Evolutionary conservation across 2,888 invertebrate species (phyloP), one percentile per base, ranked within the genome.

Genomic region (Iphiclides podalirius): DNA sequence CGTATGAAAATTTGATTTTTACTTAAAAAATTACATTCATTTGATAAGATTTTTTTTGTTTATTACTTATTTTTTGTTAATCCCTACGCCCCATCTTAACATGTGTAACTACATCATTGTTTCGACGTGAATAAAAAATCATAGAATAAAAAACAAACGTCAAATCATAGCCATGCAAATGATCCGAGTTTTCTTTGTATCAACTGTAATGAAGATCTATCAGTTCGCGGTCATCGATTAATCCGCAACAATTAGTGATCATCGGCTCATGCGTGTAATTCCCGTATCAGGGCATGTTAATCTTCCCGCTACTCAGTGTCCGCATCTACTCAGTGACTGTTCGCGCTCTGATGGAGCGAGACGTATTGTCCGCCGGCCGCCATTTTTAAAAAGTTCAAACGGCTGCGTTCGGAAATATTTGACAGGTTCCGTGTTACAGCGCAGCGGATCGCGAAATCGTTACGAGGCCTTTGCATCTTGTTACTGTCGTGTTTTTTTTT

Each of bases 341-440:
- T 67, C 63, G 76, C 73, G 70, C 75, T 70, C 64, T 67, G 75
- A 33, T 66, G 61, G 61, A 66, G 79, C 64, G 70, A 62, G 74
- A 74, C 84, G 83, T 71, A 57, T 53, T 52, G 51, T 48, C 55
- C 36, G 57, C 42, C 52, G 52, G 43, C 55, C 54, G 66, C 67
- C 63, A 69, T 75, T 60, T 70, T 59, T 14, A 55, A 63, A 54
- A 55, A 50, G 26, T 40, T 13, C 26, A 40, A 39, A 48, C 48
- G 15, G 58, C 54, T 34, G 26, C 51, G 44, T 42, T 56, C 44
- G 31, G 40, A 60, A 58, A 59, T 55, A 4, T 56, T 52, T 51
- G 13, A 35, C 50, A 12, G 39, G 44, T 50, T 50, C 50, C 50
- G 50, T 50, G 44, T 50, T 50, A 40, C 16, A 40, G 39, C 40